These are phyloP conservation scores for Spilogale gracilis DNA, from an alignment of 2,113 vertebrate species.

Conservation along the genomic window DNA sequence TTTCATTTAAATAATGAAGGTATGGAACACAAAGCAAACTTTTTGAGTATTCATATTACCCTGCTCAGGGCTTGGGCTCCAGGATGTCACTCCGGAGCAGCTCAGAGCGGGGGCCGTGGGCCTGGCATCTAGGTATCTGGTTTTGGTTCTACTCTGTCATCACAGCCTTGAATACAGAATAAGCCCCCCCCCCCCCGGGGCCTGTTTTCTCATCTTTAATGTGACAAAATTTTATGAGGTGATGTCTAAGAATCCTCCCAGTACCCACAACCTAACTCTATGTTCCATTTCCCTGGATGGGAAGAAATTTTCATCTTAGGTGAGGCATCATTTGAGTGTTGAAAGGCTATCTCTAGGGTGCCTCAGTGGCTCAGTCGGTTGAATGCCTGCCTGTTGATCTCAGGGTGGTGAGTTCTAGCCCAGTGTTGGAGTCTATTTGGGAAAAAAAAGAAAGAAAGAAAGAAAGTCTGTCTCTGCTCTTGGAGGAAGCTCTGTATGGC, in stretches of 20 bases:
- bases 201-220: not conserved
- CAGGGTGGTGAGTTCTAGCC: not conserved
- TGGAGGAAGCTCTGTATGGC: not conserved
- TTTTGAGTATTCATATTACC: not conserved
- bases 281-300: not conserved
- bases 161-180: not conserved
- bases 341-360: not conserved
- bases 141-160: not conserved
- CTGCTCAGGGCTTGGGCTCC: not conserved
- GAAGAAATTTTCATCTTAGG: not conserved
- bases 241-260: not conserved
- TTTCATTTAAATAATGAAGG: not conserved
- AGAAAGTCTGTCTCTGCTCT: not conserved
- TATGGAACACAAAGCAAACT: not conserved
- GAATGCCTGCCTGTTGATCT: not conserved
- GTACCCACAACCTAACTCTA: not conserved
- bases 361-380: not conserved
- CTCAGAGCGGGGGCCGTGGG: not conserved
- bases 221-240: not conserved
- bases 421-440: not conserved
- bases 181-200: too few relatives aligned
- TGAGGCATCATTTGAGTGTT: not conserved
- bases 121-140: not conserved
- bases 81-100: accelerated
- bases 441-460: not conserved